Evolutionary conservation across 2,797 vertebrate species (phyloP).

Genomic region (Melanotaenia boesemani): DNA sequence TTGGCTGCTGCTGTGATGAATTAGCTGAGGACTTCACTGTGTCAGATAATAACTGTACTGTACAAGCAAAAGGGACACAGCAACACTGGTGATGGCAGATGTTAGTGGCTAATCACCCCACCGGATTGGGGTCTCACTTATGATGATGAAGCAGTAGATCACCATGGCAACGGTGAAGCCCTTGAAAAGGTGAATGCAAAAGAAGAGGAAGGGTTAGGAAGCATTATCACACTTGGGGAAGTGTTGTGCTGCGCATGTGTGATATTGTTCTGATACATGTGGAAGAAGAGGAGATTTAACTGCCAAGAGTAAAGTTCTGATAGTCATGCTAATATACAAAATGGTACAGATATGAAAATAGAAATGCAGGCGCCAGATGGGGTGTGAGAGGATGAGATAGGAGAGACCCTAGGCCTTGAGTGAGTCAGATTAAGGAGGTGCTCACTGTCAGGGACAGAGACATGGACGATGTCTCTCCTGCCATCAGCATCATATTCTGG

Average conservation of each 20-base stretch:
- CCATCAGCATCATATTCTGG: slow-evolving; percentile 40
- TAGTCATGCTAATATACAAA: slow-evolving; percentile 14
- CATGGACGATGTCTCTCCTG: slow-evolving; percentile 26
- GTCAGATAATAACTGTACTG: slow-evolving; percentile 10
- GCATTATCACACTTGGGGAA: slow-evolving; percentile 5
- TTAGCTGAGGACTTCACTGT: slow-evolving; percentile 13
- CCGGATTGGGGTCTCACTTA: slow-evolving; percentile 20
- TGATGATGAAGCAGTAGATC: slow-evolving; percentile 26
- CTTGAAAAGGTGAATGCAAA: slow-evolving; percentile 33
- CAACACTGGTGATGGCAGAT: background rate
- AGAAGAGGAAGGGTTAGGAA: slow-evolving; percentile 10
- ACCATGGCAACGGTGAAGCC: slow-evolving; percentile 54
- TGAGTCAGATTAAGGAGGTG: slow-evolving; percentile 52
- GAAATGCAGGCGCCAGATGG: slow-evolving; percentile 23
- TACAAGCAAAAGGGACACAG: background rate
- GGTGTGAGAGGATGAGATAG: slow-evolving; percentile 9
- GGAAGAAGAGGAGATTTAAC: background rate
- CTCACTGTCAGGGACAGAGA: slow-evolving; percentile 46
- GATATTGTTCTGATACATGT: background rate
- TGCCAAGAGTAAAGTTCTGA: background rate
- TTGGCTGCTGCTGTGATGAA: slow-evolving; percentile 42
- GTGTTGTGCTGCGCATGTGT: background rate
- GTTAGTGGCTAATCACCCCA: slow-evolving; percentile 22
- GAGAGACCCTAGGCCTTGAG: slow-evolving; percentile 18
- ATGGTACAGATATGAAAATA: slow-evolving; percentile 10